A percentile compares a stretch with the other conserved stretches of the same genome.
These are phyloP conservation scores for Rynchops niger DNA, from an alignment of 2,113 vertebrate genomes.

Conservation along the genomic window DNA sequence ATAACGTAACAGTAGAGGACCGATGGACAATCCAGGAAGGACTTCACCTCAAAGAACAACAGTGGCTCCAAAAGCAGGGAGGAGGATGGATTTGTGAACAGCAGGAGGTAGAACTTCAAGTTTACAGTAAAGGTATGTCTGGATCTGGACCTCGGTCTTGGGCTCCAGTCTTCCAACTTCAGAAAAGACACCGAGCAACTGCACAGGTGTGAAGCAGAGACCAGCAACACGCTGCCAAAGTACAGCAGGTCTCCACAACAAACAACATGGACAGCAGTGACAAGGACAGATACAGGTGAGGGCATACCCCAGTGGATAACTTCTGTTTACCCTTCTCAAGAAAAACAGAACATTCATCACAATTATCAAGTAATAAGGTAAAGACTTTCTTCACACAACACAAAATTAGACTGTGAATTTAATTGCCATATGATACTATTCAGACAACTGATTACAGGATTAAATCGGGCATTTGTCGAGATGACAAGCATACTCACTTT, in stretches of 20 bases:
- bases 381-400: neutral
- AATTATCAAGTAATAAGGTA: neutral
- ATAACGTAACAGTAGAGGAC: neutral
- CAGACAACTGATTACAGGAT: neutral
- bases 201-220: neutral
- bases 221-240: neutral
- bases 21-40: neutral
- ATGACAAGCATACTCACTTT: neutral
- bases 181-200: neutral
- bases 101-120: neutral
- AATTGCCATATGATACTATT: neutral
- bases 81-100: neutral
- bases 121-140: neutral
- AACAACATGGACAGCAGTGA: accelerated
- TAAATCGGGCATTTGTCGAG: neutral
- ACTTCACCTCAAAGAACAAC: neutral
- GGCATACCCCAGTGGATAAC: neutral
- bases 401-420: neutral
- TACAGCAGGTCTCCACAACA: neutral
- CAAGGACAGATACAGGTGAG: neutral
- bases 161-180: neutral
- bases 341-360: neutral
- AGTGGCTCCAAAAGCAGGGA: neutral
- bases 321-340: neutral
- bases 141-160: neutral